Conservation (phyloP, 2,797 vertebrate species). For the Tympanoctomys barrerae region DNA sequence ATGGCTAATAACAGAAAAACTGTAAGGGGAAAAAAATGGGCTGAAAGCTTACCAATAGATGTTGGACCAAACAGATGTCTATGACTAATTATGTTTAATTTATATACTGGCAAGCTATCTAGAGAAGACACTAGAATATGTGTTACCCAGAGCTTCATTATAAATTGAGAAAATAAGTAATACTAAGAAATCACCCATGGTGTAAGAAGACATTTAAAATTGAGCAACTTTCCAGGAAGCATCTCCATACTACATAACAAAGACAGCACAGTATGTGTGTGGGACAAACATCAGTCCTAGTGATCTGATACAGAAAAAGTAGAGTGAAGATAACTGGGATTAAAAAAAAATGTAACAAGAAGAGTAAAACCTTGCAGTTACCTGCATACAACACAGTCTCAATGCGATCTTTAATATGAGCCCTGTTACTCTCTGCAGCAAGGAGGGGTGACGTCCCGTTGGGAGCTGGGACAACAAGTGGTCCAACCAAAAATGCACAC, state of each 20-base stretch:
- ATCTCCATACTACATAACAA: neutral
- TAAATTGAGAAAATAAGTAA: neutral
- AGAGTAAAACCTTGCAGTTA: constrained; percentile 78
- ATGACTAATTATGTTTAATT: neutral
- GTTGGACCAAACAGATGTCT: neutral
- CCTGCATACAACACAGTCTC: constrained; percentile 96
- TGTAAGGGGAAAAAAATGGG: neutral
- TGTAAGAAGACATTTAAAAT: constrained; percentile 26
- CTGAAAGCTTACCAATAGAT: neutral
- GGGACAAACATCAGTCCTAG: neutral
- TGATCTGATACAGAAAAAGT: neutral
- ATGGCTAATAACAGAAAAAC: neutral
- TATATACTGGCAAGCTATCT: neutral
- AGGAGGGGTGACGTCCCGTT: constrained; percentile 89
- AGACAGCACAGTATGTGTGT: neutral
- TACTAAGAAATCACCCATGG: constrained; percentile 35
- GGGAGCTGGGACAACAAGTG: constrained; percentile 95
- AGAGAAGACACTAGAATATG: constrained; percentile 27
- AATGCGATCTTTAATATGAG: constrained; percentile 92
- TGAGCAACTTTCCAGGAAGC: constrained; percentile 50
- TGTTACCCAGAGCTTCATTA: neutral
- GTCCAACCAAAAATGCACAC: constrained; percentile 94
- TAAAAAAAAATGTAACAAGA: neutral
- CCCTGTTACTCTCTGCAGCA: constrained; percentile 71
- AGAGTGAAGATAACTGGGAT: neutral